Percentiles rank a stretch among this genome's conserved stretches.
phyloP scores from a whole-genome alignment of 2,797 vertebrate species.

The Amblyraja radiata region DNA sequence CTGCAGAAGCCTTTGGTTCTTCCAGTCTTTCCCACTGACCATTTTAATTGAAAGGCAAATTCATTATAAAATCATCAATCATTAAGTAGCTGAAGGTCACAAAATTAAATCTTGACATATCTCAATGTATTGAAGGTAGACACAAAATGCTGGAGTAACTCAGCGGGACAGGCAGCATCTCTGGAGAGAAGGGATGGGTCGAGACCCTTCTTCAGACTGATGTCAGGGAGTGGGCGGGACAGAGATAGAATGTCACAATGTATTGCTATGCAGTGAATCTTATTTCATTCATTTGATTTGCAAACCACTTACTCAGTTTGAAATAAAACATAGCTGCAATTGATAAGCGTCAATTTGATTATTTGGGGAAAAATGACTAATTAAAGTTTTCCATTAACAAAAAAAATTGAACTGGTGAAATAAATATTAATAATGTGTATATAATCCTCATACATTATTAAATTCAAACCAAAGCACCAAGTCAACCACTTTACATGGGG shows the following conservation, averaged over 20 bases:
- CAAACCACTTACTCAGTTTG: not conserved
- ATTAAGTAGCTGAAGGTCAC: conserved; percentile 11
- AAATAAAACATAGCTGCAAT: not conserved
- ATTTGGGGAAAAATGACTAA: not conserved
- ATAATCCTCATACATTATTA: not conserved
- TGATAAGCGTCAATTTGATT: not conserved
- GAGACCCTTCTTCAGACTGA: too few relatives aligned
- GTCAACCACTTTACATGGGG: not conserved
- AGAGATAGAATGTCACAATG: not conserved
- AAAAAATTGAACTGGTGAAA: not conserved
- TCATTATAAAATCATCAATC: conserved; percentile 32
- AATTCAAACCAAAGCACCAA: not conserved
- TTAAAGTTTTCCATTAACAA: not conserved
- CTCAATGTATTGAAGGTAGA: not conserved
- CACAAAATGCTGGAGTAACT: too few relatives aligned
- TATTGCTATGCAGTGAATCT: not conserved
- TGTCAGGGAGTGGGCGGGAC: too few relatives aligned
- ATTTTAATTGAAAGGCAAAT: conserved; percentile 34
- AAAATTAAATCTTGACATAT: conserved; percentile 29
- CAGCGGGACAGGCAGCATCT: too few relatives aligned
- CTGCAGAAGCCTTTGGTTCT: conserved; percentile 10
- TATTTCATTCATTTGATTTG: not conserved
- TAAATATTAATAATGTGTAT: not conserved
- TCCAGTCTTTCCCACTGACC: conserved; percentile 3
- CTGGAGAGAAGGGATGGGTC: too few relatives aligned